Percentiles rank a stretch among this genome's conserved stretches.
Evolutionary conservation across 1,140 invertebrate species (phyloP).

Genomic region (Plectrocnemia conspersa): DNA sequence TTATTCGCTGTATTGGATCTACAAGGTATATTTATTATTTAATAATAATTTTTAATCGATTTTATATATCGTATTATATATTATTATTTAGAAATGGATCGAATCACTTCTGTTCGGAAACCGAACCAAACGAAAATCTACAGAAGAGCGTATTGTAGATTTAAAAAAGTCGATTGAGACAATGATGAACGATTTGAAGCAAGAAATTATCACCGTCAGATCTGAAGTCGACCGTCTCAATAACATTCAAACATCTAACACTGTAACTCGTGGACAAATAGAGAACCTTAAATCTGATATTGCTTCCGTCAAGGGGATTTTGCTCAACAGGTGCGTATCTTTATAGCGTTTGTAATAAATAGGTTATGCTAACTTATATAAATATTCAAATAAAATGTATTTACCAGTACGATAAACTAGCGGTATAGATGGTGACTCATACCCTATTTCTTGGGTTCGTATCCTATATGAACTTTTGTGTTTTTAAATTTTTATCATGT

Average conservation of each 20-base stretch:
- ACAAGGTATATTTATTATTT: conserved; percentile 56
- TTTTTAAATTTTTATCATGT: no score
- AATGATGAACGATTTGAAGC: conserved; percentile 57
- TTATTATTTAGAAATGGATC: conserved; percentile 59
- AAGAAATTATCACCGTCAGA: conserved; percentile 55
- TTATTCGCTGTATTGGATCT: conserved; percentile 69
- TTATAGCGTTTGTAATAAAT: conserved; percentile 1
- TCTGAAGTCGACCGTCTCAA: conserved; percentile 54
- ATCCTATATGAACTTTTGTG: no score
- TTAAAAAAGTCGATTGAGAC: conserved; percentile 61
- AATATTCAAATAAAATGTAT: no score
- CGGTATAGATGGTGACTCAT: no score
- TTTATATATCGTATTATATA: background rate
- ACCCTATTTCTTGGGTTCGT: no score
- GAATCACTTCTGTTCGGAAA: conserved; percentile 59
- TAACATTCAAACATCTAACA: conserved; percentile 48
- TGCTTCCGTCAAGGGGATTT: conserved; percentile 69
- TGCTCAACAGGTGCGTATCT: conserved; percentile 58
- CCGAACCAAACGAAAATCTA: conserved; percentile 54
- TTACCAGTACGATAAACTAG: no score
- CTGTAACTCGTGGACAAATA: conserved; percentile 55
- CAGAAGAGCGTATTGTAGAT: conserved; percentile 61
- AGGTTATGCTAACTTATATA: no score
- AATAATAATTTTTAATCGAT: conserved; percentile 21
- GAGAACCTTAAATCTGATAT: conserved; percentile 69